These are phyloP conservation scores for Hippopotamus amphibius DNA, from an alignment of 2,113 vertebrate species.

Conservation along the genomic window DNA sequence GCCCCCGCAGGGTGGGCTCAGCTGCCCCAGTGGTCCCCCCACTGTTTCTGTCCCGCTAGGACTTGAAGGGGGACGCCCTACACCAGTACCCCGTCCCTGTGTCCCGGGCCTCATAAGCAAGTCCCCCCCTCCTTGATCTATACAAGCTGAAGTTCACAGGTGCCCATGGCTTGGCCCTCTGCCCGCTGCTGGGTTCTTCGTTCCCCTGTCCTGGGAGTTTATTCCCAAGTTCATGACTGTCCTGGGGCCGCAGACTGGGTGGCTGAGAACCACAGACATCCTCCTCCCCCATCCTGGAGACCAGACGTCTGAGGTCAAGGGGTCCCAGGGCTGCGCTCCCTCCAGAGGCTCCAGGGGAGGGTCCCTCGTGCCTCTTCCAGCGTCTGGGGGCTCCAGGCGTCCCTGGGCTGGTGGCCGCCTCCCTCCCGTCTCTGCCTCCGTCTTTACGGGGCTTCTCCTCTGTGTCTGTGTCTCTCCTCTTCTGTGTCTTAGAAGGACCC, in stretches of 20 bases:
- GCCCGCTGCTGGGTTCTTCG: accelerated
- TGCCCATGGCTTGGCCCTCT: accelerated
- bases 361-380: background rate
- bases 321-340: accelerated
- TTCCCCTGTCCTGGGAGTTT: too few relatives aligned
- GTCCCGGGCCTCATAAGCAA: background rate
- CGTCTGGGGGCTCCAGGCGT: background rate
- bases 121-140: too few relatives aligned
- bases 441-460: background rate
- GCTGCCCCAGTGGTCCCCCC: background rate
- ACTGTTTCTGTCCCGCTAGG: background rate
- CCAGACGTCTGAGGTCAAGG: too few relatives aligned
- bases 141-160: accelerated
- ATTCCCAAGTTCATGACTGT: accelerated
- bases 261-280: accelerated
- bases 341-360: accelerated
- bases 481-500: background rate
- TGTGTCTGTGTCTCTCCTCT: background rate
- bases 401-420: accelerated
- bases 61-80: accelerated
- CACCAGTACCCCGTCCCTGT: accelerated
- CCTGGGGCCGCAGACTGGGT: accelerated
- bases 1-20: background rate
- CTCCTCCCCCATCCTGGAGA: accelerated
- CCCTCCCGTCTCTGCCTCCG: accelerated